A percentile compares a stretch with the other conserved stretches of the same genome.
phyloP scores from a whole-genome alignment of 2,797 vertebrate genomes.

The Macroramphosus scolopax region DNA sequence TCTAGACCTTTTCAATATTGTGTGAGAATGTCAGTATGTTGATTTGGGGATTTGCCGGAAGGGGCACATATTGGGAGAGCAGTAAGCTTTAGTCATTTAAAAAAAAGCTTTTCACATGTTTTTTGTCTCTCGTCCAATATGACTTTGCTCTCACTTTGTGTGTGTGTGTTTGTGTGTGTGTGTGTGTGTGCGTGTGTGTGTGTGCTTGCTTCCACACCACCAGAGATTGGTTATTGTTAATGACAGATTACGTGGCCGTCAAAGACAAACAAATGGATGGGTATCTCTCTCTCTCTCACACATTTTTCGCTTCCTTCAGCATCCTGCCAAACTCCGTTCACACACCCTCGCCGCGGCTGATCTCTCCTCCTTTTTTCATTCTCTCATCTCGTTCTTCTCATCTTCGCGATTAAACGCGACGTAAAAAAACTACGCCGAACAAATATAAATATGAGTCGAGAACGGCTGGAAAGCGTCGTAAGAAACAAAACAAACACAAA shows the following conservation, averaged over 20 bases:
- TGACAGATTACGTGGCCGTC: slow-evolving; percentile 23
- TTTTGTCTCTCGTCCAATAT: slow-evolving; percentile 31
- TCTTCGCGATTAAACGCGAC: background rate
- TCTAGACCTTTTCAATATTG: slow-evolving; percentile 65
- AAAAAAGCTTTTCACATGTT: slow-evolving; percentile 24
- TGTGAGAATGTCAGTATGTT: slow-evolving; percentile 64
- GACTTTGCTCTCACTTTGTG: slow-evolving; percentile 9
- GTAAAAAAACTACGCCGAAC: background rate
- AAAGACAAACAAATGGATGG: slow-evolving; percentile 42
- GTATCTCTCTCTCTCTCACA: slow-evolving; percentile 18
- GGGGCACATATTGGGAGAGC: slow-evolving; percentile 39
- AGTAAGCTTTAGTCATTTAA: slow-evolving; percentile 40
- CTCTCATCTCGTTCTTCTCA: slow-evolving; percentile 19
- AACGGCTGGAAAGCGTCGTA: slow-evolving; percentile 23
- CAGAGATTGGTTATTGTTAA: slow-evolving; percentile 35
- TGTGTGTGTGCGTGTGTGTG: slow-evolving; percentile 4
- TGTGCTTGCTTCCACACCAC: slow-evolving; percentile 8
- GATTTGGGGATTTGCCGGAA: slow-evolving; percentile 61
- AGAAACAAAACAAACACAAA: slow-evolving; percentile 25
- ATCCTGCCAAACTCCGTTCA: slow-evolving; percentile 28
- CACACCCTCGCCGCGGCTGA: slow-evolving; percentile 26
- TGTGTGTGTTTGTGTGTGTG: slow-evolving; percentile 3
- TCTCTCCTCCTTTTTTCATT: slow-evolving; percentile 14
- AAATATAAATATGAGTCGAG: slow-evolving; percentile 11
- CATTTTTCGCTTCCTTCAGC: slow-evolving; percentile 18